Percentiles rank a stretch among this genome's conserved stretches.
These are phyloP conservation scores for Hippocampus mohnikei DNA, from an alignment of 2,113 vertebrate genomes.

Conservation along the genomic window DNA sequence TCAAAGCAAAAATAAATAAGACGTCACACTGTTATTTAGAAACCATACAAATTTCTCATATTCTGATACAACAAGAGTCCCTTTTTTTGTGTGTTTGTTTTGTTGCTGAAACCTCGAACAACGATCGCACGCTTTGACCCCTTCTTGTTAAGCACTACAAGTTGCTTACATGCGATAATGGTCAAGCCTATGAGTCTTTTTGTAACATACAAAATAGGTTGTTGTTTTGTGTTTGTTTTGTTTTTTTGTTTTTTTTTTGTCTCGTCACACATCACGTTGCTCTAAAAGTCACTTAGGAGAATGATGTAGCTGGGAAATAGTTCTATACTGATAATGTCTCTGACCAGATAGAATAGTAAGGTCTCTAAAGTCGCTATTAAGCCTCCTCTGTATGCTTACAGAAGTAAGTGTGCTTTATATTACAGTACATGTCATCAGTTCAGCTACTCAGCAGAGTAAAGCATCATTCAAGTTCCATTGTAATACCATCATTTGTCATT, in stretches of 20 bases:
- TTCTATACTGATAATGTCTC: conserved; percentile 85
- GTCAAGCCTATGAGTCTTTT: conserved; percentile 64
- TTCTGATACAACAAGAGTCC: conserved; percentile 68
- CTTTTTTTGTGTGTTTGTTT: conserved; percentile 38
- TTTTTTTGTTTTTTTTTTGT: conserved; percentile 48
- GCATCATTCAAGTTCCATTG: conserved; percentile 68
- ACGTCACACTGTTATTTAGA: conserved; percentile 77
- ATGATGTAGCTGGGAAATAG: conserved; percentile 87
- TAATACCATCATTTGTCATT: conserved; percentile 75
- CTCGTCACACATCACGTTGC: conserved; percentile 70
- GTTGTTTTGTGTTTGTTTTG: conserved; percentile 34
- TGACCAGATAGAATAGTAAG: conserved; percentile 79
- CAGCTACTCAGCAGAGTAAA: conserved; percentile 77
- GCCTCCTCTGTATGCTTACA: conserved; percentile 73
- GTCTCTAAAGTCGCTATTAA: conserved; percentile 79
- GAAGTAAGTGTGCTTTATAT: conserved; percentile 90
- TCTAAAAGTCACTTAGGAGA: conserved; percentile 92
- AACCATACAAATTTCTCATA: conserved; percentile 76
- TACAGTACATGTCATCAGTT: conserved; percentile 85
- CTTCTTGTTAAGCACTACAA: conserved; percentile 67
- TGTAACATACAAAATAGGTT: conserved; percentile 64
- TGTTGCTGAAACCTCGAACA: conserved; percentile 36
- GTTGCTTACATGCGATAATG: conserved; percentile 75
- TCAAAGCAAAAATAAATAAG: conserved; percentile 70
- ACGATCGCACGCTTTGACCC: conserved; percentile 61